These are phyloP conservation scores for Apis dorsata DNA, from an alignment of 1,140 invertebrate species.

Conservation along the genomic window DNA sequence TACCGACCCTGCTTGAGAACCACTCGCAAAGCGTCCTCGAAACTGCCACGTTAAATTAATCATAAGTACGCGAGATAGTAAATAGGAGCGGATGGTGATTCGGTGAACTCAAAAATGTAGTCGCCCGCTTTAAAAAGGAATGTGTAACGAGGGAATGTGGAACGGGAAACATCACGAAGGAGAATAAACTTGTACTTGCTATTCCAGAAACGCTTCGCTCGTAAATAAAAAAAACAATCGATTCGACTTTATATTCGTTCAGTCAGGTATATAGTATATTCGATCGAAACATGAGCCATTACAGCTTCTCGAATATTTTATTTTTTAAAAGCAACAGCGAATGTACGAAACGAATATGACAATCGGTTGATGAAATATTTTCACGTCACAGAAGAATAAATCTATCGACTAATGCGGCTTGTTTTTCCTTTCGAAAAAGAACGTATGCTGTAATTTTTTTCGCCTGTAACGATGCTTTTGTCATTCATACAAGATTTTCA, in stretches of 20 bases:
- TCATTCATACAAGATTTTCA: too few relatives aligned
- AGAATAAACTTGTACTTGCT: constrained; percentile 34
- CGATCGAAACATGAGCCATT: too few relatives aligned
- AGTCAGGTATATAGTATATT: constrained; percentile 4
- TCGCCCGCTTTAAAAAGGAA: constrained; percentile 40
- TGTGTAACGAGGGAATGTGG: constrained; percentile 40
- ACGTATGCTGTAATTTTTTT: too few relatives aligned
- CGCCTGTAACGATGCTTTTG: too few relatives aligned
- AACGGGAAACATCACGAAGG: constrained; percentile 27
- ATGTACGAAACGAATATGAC: too few relatives aligned
- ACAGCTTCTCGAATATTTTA: too few relatives aligned
- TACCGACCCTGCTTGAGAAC: not conserved
- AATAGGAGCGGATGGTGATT: not conserved
- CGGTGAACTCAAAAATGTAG: constrained; percentile 7
- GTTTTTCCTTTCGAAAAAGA: too few relatives aligned
- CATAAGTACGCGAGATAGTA: not conserved
- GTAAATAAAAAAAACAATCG: constrained; percentile 65
- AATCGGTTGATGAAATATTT: too few relatives aligned
- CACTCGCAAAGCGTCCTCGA: not conserved
- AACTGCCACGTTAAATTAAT: constrained; percentile 13
- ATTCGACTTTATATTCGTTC: constrained; percentile 63
- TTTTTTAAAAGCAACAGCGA: too few relatives aligned
- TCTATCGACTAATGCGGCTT: too few relatives aligned
- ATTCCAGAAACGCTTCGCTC: constrained; percentile 64
- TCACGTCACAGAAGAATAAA: too few relatives aligned